Percentiles rank a stretch among this genome's conserved stretches.
phyloP scores from a whole-genome alignment of 2,888 invertebrate species.

The Eupithecia insigniata region DNA sequence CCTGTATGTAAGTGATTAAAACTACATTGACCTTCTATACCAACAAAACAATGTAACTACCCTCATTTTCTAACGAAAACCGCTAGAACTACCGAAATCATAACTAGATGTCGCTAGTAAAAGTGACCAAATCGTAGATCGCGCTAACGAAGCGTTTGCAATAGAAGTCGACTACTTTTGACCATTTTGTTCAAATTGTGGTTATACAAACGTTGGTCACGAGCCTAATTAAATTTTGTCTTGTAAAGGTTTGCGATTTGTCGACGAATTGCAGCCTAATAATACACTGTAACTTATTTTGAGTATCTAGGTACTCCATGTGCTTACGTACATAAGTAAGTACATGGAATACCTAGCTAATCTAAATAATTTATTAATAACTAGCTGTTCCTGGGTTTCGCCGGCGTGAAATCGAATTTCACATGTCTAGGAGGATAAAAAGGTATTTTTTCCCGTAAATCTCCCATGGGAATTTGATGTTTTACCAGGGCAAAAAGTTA shows the following conservation, averaged over 20 bases:
- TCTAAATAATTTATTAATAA: no score
- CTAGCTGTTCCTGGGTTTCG: no score
- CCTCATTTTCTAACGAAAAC: conserved; percentile 23
- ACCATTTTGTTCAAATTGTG: conserved; percentile 4
- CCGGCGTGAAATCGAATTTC: no score
- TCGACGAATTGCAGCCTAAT: conserved; percentile 51
- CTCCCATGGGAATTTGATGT: no score
- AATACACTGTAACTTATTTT: conserved; percentile 8
- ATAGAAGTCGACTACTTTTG: neutral
- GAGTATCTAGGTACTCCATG: neutral
- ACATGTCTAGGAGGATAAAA: no score
- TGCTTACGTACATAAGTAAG: no score
- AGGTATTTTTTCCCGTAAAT: no score
- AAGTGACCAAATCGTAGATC: conserved; percentile 35
- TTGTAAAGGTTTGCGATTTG: conserved; percentile 50
- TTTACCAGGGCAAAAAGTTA: no score
- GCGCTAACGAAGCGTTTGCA: conserved; percentile 39
- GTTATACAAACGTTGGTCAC: conserved; percentile 16
- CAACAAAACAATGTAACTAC: conserved; percentile 28
- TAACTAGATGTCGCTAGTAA: conserved; percentile 47
- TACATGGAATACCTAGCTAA: no score
- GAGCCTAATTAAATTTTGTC: conserved; percentile 42
- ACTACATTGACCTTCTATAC: neutral
- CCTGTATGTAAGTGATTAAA: neutral
- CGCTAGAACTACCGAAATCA: neutral